These are phyloP conservation scores for Tichodroma muraria DNA, from an alignment of 2,113 vertebrate genomes.

Conservation along the genomic window DNA sequence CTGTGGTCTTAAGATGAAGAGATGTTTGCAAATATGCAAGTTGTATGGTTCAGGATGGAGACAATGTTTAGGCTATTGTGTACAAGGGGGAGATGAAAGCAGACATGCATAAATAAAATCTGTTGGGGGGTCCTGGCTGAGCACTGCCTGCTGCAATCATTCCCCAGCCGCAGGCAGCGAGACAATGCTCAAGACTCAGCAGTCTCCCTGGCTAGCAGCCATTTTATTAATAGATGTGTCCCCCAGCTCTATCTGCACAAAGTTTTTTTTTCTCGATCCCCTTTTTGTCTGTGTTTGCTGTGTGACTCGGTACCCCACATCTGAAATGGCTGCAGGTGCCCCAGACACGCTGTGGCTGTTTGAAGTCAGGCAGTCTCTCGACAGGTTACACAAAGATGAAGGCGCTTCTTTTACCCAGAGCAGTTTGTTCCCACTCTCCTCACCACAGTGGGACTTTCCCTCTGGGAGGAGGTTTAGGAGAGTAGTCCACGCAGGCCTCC, in stretches of 20 bases:
- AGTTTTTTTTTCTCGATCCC: not conserved
- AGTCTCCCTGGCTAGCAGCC: not conserved
- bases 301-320: not conserved
- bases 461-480: not conserved
- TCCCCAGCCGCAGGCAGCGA: not conserved
- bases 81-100: not conserved
- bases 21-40: not conserved
- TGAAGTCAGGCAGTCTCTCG: not conserved
- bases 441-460: not conserved
- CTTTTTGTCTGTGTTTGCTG: not conserved
- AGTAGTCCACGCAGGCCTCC: not conserved
- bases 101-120: not conserved
- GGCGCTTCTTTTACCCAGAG: not conserved
- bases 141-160: not conserved
- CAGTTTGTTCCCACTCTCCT: not conserved
- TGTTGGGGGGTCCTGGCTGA: not conserved
- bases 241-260: not conserved
- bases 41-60: not conserved
- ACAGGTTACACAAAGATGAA: not conserved
- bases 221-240: not conserved
- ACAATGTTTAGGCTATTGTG: not conserved
- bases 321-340: not conserved
- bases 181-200: not conserved
- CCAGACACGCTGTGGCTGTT: accelerated
- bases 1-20: not conserved